Conservation (phyloP, 1,140 invertebrate species). For the Marisa cornuarietis region DNA sequence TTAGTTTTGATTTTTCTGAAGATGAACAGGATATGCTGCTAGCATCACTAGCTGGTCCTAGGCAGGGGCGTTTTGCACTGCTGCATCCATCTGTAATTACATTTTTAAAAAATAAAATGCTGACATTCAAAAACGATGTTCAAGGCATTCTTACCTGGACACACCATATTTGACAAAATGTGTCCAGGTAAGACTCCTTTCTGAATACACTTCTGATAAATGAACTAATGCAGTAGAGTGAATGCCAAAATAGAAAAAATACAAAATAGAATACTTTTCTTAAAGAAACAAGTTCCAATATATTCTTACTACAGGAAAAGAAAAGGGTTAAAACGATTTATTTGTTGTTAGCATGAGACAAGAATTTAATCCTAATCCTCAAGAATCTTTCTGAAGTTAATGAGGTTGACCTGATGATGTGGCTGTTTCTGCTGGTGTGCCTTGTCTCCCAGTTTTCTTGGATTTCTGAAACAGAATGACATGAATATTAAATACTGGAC, state of each 20-base stretch:
- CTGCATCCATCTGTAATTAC: conserved; percentile 1
- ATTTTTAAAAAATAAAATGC: too few relatives aligned
- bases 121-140: too few relatives aligned
- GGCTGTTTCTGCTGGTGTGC: conserved; percentile 32
- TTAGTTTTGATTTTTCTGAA: neutral
- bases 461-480: conserved; percentile 59
- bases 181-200: too few relatives aligned
- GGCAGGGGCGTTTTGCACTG: conserved; percentile 14
- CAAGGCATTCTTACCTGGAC: too few relatives aligned
- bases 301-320: neutral
- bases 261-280: too few relatives aligned
- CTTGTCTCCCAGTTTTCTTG: conserved; percentile 69
- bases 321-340: neutral
- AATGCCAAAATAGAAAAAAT: too few relatives aligned
- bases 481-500: neutral
- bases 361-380: neutral
- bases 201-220: too few relatives aligned
- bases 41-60: conserved; percentile 2
- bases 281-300: too few relatives aligned
- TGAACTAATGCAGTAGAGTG: too few relatives aligned
- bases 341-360: neutral
- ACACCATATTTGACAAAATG: too few relatives aligned
- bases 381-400: neutral
- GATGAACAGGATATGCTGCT: neutral
- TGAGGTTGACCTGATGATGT: conserved; percentile 28